Conservation (phyloP, 2,797 vertebrate genomes). For the Fundulus diaphanus region DNA sequence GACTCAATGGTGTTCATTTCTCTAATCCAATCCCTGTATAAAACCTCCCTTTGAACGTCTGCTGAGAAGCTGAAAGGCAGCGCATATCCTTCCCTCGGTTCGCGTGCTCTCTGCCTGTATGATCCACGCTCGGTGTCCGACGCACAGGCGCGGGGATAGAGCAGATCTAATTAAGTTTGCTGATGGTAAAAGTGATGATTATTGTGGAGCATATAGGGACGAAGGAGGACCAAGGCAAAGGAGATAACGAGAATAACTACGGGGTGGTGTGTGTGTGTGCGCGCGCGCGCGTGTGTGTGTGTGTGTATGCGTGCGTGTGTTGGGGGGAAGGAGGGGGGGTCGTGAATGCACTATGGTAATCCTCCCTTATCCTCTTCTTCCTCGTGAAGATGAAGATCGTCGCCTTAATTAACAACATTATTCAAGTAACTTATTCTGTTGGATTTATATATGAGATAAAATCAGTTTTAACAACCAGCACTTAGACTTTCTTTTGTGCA, state of each 20-base stretch:
- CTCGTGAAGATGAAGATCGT: slow-evolving; percentile 20
- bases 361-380: slow-evolving; percentile 22
- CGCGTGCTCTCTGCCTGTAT: slow-evolving; percentile 58
- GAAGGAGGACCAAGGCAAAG: slow-evolving; percentile 38
- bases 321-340: neutral
- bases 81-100: slow-evolving; percentile 44
- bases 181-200: slow-evolving; percentile 72
- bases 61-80: slow-evolving; percentile 68
- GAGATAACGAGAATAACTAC: slow-evolving; percentile 58
- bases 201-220: slow-evolving; percentile 52
- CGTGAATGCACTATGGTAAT: slow-evolving; percentile 25
- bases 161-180: slow-evolving; percentile 76
- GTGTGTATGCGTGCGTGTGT: neutral
- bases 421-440: slow-evolving; percentile 31
- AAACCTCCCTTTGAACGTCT: slow-evolving; percentile 74
- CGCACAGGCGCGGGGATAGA: slow-evolving; percentile 45
- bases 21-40: slow-evolving; percentile 78
- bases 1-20: slow-evolving; percentile 77
- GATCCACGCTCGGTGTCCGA: slow-evolving; percentile 66
- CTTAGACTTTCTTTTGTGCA: neutral
- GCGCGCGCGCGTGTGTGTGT: neutral
- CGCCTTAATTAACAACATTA: slow-evolving; percentile 40
- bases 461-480: slow-evolving; percentile 8
- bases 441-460: slow-evolving; percentile 23
- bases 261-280: slow-evolving; percentile 4